phyloP scores from a whole-genome alignment of 2,797 vertebrate genomes.

The Centropyge bicolor region DNA sequence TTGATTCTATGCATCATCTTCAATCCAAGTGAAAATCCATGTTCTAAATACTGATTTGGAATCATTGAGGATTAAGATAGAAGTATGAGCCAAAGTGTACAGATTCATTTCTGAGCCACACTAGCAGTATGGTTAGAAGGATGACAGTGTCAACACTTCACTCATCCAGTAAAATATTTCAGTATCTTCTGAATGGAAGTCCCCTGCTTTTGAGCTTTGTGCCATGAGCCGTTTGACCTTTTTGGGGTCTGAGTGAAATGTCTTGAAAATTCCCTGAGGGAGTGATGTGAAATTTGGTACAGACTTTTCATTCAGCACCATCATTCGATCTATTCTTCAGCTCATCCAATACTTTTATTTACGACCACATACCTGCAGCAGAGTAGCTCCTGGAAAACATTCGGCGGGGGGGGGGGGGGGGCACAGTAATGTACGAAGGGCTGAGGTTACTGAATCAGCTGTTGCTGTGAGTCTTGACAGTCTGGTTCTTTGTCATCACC shows the following conservation, averaged over 20 bases:
- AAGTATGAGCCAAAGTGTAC: background rate
- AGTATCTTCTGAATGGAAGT: background rate
- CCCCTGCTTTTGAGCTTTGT: background rate
- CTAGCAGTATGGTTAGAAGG: background rate
- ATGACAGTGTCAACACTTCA: background rate
- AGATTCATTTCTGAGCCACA: too few relatives aligned
- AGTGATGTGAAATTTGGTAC: background rate
- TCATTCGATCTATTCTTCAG: background rate
- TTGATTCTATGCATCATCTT: background rate
- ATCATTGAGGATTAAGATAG: background rate
- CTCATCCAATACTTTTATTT: background rate
- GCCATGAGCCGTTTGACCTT: background rate
- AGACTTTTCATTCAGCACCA: background rate
- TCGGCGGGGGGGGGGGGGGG: too few relatives aligned
- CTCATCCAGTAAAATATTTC: background rate
- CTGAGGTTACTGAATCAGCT: too few relatives aligned
- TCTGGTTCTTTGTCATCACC: too few relatives aligned
- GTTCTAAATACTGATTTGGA: background rate
- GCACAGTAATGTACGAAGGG: too few relatives aligned
- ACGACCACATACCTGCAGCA: too few relatives aligned
- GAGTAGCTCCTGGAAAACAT: too few relatives aligned
- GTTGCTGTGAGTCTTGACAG: too few relatives aligned
- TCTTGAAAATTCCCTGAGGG: background rate
- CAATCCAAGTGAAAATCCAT: background rate
- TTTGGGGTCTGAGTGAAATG: background rate